Conservation (phyloP, 1,140 invertebrate genomes). For the Drosophila yakuba region DNA sequence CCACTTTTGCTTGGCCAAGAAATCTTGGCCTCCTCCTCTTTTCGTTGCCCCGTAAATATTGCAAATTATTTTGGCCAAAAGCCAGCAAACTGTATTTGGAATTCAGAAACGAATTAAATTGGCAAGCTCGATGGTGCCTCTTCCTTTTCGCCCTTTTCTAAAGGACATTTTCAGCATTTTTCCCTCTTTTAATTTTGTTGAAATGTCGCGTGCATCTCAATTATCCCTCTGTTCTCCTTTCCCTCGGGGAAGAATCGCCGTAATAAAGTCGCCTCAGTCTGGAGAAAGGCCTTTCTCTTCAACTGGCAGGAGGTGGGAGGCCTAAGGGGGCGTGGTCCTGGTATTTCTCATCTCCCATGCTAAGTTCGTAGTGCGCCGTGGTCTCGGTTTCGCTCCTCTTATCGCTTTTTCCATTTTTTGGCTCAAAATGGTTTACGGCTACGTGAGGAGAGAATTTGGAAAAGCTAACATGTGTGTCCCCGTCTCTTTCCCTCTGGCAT, state of each 20-base stretch:
- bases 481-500: background rate
- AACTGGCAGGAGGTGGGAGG: background rate
- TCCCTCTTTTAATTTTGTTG: slow-evolving; percentile 53
- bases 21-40: background rate
- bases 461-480: slow-evolving; percentile 17
- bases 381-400: slow-evolving; percentile 18
- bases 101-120: slow-evolving; percentile 57
- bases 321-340: slow-evolving; percentile 2
- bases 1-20: slow-evolving; percentile 12
- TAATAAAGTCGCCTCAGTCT: slow-evolving; percentile 44
- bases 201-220: slow-evolving; percentile 55
- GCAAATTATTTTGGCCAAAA: slow-evolving; percentile 58
- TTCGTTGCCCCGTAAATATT: slow-evolving; percentile 17
- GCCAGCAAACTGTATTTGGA: slow-evolving; percentile 45
- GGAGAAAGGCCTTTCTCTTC: slow-evolving; percentile 25
- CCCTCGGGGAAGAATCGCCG: slow-evolving; percentile 24
- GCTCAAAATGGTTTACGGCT: slow-evolving; percentile 59
- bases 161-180: slow-evolving; percentile 46
- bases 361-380: slow-evolving; percentile 50
- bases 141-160: background rate
- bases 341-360: slow-evolving; percentile 22
- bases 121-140: slow-evolving; percentile 34
- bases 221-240: slow-evolving; percentile 5
- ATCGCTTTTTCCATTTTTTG: slow-evolving; percentile 16
- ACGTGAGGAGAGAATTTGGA: slow-evolving; percentile 38